Evolutionary conservation across 2,797 vertebrate genomes (phyloP), one percentile per base, ranked within the genome.

Genomic region (Danio tinwini): DNA sequence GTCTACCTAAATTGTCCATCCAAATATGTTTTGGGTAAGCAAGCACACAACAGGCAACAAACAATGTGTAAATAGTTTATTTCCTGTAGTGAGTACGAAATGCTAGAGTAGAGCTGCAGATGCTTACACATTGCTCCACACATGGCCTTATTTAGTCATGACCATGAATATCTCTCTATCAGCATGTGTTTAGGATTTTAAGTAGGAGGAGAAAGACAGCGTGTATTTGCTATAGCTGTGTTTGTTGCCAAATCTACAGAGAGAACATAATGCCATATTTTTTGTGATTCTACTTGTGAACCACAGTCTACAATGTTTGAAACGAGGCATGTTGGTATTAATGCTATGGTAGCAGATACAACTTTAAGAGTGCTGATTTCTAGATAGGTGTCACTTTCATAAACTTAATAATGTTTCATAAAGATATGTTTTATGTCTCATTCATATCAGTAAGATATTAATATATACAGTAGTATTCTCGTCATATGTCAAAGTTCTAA

Each of bases 111-210:
- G 69, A 73, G 45, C 52, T 49, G 67, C 61, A 44, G 70, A 55
- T 70, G 44, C 59, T 80, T 85, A 75, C 81, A 83, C 86, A 87
- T 89, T 88, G 78, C 65, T 86, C 85, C 62, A 85, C 44, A 64
- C 59, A 93, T 93, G 89, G 86, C 94, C 95, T 93, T 96, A 95
- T 96, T 94, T 95, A 94, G 94, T 90, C 93, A 95, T 90, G 87
- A 89, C 88, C 82, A 87, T 89, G 87, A 87, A 84, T 88, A 87
- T 86, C 87, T 86, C 53, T 61, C 21, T 47, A 29, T 82, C 59
- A 75, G 64, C 56, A 59, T 71, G 42, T 77, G 68, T 74, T 55
- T 64, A 68, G 52, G 53, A 77, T 49, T 49, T 77, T 49, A 53
- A 11, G 69, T 16, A 14, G 40, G 63, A 29, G 75, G 53, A 29